phyloP scores from a whole-genome alignment of 2,113 vertebrate species.

The Danionella cerebrum region DNA sequence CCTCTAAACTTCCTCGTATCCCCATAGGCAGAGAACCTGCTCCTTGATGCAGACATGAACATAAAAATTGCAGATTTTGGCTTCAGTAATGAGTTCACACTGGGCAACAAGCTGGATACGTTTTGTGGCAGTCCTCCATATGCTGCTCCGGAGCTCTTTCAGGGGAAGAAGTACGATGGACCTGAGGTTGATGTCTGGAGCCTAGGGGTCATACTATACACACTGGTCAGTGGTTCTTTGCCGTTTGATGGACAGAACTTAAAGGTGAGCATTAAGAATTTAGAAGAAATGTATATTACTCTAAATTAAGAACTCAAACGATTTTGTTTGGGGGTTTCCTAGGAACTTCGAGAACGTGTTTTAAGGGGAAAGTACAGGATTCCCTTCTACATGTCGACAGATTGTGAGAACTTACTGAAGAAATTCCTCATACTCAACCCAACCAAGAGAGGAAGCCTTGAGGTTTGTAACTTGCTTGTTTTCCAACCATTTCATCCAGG shows the following conservation, averaged over 20 bases:
- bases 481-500: too few relatives aligned
- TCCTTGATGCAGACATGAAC: constrained; percentile 76
- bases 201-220: constrained; percentile 76
- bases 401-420: constrained; percentile 78
- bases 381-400: constrained; percentile 79
- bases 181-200: constrained; percentile 79
- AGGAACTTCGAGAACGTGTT: constrained; percentile 75
- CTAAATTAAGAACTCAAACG: too few relatives aligned
- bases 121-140: constrained; percentile 77
- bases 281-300: too few relatives aligned
- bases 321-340: background rate
- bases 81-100: constrained; percentile 76
- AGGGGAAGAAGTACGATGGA: constrained; percentile 76
- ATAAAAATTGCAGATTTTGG: constrained; percentile 79
- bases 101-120: constrained; percentile 75
- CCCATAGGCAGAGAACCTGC: constrained; percentile 71
- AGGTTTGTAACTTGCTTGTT: too few relatives aligned
- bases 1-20: background rate
- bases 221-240: constrained; percentile 75
- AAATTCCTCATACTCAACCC: constrained; percentile 79
- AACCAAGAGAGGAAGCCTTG: constrained; percentile 73
- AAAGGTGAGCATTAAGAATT: constrained; percentile 55
- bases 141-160: constrained; percentile 75
- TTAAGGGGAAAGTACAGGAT: constrained; percentile 75
- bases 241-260: constrained; percentile 78